A percentile compares a stretch with the other conserved stretches of the same genome.
Conservation (phyloP, 2,797 vertebrate genomes). For the Alectoris magna region DNA sequence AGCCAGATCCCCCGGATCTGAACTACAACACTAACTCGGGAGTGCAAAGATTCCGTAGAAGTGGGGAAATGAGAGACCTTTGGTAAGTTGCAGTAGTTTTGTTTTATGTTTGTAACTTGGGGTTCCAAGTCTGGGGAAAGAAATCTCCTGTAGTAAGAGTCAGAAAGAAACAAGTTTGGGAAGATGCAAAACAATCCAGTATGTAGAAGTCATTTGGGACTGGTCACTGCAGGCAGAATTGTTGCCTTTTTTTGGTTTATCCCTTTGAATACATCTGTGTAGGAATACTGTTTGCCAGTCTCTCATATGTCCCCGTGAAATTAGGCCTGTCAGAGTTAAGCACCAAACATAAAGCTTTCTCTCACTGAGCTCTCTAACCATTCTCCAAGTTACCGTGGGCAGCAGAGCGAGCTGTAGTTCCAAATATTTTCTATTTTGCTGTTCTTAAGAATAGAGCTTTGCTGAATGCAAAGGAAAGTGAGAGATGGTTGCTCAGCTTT, state of each 20-base stretch:
- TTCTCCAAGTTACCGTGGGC: not conserved
- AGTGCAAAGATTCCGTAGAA: not conserved
- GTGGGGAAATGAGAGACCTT: not conserved
- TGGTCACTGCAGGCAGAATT: not conserved
- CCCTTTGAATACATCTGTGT: not conserved
- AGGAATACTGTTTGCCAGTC: not conserved
- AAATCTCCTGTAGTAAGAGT: not conserved
- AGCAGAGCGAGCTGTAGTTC: not conserved
- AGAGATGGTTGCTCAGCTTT: not conserved
- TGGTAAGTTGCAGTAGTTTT: not conserved
- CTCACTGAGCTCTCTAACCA: not conserved
- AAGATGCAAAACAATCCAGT: not conserved
- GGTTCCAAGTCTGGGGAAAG: not conserved
- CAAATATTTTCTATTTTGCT: not conserved
- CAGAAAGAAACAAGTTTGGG: not conserved
- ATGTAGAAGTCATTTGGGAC: not conserved
- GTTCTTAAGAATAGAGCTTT: not conserved
- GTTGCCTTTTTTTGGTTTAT: not conserved
- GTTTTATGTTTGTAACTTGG: fast-evolving
- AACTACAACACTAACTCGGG: fast-evolving
- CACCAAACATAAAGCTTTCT: fast-evolving
- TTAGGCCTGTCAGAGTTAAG: not conserved
- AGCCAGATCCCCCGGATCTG: too few relatives aligned
- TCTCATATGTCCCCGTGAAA: not conserved
- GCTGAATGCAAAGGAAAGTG: not conserved